These are phyloP conservation scores for Serilophus lunatus DNA, from an alignment of 2,113 vertebrate genomes.

Conservation along the genomic window DNA sequence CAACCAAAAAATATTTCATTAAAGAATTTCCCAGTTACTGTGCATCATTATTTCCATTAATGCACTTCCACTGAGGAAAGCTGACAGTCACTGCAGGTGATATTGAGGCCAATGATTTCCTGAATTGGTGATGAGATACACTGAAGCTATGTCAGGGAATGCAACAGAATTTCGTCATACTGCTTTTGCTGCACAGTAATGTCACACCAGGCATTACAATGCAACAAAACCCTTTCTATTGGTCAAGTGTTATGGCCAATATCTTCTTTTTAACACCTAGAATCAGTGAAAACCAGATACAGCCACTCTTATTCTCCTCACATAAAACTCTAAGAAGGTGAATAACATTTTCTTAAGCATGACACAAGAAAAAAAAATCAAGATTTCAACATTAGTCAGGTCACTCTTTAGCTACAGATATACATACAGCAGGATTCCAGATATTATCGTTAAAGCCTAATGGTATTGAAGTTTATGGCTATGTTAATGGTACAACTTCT, in stretches of 20 bases:
- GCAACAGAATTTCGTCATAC: not conserved
- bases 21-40: slow-evolving; percentile 29
- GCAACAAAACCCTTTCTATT: not conserved
- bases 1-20: slow-evolving; percentile 49
- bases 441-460: not conserved
- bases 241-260: not conserved
- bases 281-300: not conserved
- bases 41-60: slow-evolving; percentile 62
- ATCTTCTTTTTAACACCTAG: not conserved
- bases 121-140: not conserved
- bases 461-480: not conserved
- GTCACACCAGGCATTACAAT: not conserved
- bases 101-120: not conserved
- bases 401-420: not conserved
- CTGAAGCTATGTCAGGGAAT: not conserved
- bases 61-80: slow-evolving; percentile 23
- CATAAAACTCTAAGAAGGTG: not conserved
- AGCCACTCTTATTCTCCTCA: not conserved
- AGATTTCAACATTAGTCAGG: not conserved
- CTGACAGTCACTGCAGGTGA: slow-evolving; percentile 24
- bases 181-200: not conserved
- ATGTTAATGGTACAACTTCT: not conserved
- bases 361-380: not conserved
- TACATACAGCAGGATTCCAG: not conserved
- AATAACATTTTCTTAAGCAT: not conserved